Base-by-base conservation (phyloP, 2,888 invertebrate genomes). In the Ashinkailepas kermadecensis region DNA sequence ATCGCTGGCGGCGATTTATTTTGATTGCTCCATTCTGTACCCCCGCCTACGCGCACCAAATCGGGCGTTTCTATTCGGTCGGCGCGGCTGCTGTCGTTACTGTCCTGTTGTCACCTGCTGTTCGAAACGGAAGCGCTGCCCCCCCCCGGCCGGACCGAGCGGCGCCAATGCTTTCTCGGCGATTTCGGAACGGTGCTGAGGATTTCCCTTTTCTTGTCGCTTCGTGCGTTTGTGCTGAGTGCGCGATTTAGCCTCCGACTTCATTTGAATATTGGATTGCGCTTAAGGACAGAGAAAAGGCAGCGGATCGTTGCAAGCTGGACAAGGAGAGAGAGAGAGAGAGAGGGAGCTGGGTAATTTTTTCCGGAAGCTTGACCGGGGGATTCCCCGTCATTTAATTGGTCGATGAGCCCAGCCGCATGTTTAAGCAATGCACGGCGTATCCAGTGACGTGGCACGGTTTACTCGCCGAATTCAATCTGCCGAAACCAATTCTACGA, bases 251-350 rank as follows among this genome's bases (percentile, higher is more conserved):
- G 70, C 39, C 21, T n/a, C n/a, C 65, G 21, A 21, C 56, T 56
- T 56, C 54, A 74, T 74, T 74, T 74, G 74, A 74, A 74, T 74
- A 74, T 74, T 21, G 74, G 74, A 74, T 74, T 54, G 56, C 74
- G 74, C 74, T 74, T 74, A 54, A 74, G 54, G 21, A 8, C 10
- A 54, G 18, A 74, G 56, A 21, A 10, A 56, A 56, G 11, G 59
- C 59, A 13, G 11, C 56, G 74, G 21, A 21, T 12, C 65, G 23
- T 23, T 65, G 23, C n/a, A 12, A 65, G 65, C 23, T 23, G n/a
- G 65, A 23, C 65, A 23, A 23, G 15, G 21, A 65, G 58, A 13
- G 13, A 13, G 13, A 13, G 59, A 39, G 39, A 39, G 39, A 4
- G 39, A 39, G 39, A 39, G 39, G 39, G 1, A 39, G 39, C 39